Evolutionary conservation across 2,888 invertebrate genomes (phyloP).

Genomic region (Isotomurus palustris): DNA sequence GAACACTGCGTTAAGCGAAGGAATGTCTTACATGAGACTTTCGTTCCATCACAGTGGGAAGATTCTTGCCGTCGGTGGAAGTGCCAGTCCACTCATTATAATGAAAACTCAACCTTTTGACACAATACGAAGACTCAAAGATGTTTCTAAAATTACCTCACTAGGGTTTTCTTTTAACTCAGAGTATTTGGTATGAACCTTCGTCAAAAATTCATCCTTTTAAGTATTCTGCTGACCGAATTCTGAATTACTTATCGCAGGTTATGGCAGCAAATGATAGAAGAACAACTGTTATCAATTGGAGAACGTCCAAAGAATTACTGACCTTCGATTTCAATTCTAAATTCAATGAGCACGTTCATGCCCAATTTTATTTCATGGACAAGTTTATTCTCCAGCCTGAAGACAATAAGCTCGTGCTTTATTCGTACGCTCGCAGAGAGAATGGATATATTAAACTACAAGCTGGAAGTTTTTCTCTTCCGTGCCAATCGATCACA

Average conservation of each 20-base stretch:
- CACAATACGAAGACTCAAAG: conserved; percentile 27
- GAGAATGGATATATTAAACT: conserved; percentile 26
- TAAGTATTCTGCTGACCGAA: neutral
- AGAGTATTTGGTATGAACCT: neutral
- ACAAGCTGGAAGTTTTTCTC: conserved; percentile 38
- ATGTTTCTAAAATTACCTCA: conserved; percentile 27
- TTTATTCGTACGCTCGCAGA: conserved; percentile 37
- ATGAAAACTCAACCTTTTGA: conserved; percentile 32
- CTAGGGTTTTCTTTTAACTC: conserved; percentile 23
- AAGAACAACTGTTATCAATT: conserved; percentile 32
- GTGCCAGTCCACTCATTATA: conserved; percentile 33
- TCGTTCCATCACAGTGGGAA: conserved; percentile 30
- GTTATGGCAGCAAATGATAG: conserved; percentile 33
- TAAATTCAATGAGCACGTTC: conserved; percentile 43
- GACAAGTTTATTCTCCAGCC: conserved; percentile 44
- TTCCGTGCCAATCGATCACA: conserved; percentile 36
- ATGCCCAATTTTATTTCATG: conserved; percentile 44
- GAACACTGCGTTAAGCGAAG: conserved; percentile 22
- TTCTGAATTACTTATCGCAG: too few species aligned
- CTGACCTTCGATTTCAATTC: conserved; percentile 31
- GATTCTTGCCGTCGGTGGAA: conserved; percentile 34
- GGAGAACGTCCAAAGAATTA: conserved; percentile 28
- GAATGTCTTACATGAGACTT: conserved; percentile 30
- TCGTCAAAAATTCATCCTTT: neutral
- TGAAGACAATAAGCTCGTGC: conserved; percentile 36